Evolutionary conservation across 2,888 invertebrate genomes (phyloP).

Genomic region (Drosophila sordidapex): DNA sequence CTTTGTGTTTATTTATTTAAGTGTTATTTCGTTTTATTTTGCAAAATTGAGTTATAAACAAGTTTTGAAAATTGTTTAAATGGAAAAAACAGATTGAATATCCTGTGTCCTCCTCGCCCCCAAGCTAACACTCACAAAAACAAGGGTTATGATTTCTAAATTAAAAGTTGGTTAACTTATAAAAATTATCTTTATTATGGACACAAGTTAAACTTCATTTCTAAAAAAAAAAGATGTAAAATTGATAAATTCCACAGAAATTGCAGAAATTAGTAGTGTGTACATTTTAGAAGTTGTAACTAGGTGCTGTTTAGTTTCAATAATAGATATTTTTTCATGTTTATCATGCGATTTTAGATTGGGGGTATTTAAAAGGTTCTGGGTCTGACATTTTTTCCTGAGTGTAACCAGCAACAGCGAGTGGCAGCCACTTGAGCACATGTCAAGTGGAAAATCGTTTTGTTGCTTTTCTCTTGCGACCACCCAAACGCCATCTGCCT

Average conservation of each 20-base stretch:
- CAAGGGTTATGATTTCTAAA: no score
- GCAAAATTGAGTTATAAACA: slow-evolving; percentile 78
- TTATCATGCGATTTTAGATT: background rate
- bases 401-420: slow-evolving; percentile 28
- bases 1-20: slow-evolving; percentile 72
- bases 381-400: background rate
- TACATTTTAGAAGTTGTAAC: background rate
- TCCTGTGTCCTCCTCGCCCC: slow-evolving; percentile 31
- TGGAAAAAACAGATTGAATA: slow-evolving; percentile 76
- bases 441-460: slow-evolving; percentile 80
- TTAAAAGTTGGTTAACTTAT: background rate
- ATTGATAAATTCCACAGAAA: background rate
- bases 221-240: background rate
- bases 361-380: background rate
- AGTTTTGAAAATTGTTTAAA: slow-evolving; percentile 74
- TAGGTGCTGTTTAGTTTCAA: background rate
- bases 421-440: slow-evolving; percentile 74
- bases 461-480: slow-evolving; percentile 50
- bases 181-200: background rate
- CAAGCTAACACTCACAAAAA: slow-evolving; percentile 1
- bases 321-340: background rate
- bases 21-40: slow-evolving; percentile 77
- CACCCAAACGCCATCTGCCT: background rate
- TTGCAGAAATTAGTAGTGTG: background rate
- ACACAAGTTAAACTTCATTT: background rate